These are phyloP conservation scores for Euphydryas editha DNA, from an alignment of 2,888 invertebrate species.

Conservation along the genomic window DNA sequence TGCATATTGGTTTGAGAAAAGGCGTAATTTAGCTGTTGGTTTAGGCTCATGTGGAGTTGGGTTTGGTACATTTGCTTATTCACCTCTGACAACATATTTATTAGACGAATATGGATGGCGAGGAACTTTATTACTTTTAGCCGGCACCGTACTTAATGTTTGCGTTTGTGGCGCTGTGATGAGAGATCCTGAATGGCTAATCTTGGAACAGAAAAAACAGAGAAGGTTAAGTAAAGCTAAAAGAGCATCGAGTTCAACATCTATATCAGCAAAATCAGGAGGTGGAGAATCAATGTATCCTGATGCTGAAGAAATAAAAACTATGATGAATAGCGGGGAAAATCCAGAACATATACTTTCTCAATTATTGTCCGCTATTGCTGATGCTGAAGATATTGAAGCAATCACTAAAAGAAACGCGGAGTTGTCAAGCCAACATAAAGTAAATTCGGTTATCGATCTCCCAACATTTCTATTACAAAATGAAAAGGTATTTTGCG, in stretches of 20 bases:
- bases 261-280: constrained; percentile 75
- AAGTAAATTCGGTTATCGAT: constrained; percentile 88
- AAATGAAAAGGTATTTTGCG: constrained; percentile 85
- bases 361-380: constrained; percentile 84
- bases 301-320: constrained; percentile 86
- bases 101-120: constrained; percentile 92
- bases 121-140: constrained; percentile 89
- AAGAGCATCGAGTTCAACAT: constrained; percentile 79
- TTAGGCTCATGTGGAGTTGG: constrained; percentile 95
- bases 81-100: constrained; percentile 91
- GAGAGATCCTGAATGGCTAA: constrained; percentile 94
- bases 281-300: constrained; percentile 84
- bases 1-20: constrained; percentile 96
- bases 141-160: constrained; percentile 93
- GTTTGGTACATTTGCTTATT: constrained; percentile 94
- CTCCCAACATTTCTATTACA: constrained; percentile 91
- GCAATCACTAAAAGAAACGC: constrained; percentile 76
- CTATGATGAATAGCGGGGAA: constrained; percentile 88
- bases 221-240: constrained; percentile 78
- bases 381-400: constrained; percentile 77
- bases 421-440: constrained; percentile 67
- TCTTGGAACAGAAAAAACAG: constrained; percentile 85
- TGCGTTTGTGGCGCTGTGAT: constrained; percentile 94
- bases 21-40: constrained; percentile 93
- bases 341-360: constrained; percentile 87